These are phyloP conservation scores for Euclidia mi DNA, from an alignment of 2,888 invertebrate genomes.

Conservation along the genomic window DNA sequence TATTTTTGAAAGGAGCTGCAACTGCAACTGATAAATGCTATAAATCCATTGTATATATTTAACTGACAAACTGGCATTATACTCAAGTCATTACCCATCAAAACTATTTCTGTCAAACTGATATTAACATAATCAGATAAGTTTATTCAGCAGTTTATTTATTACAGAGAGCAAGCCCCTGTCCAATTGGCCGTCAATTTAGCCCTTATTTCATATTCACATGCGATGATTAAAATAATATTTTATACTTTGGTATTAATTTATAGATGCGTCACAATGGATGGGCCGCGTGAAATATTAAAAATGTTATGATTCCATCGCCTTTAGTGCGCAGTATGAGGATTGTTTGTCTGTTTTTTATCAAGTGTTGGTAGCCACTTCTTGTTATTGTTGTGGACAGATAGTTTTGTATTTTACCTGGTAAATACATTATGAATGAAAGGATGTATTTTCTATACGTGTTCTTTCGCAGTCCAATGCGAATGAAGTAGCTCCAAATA, in stretches of 20 bases:
- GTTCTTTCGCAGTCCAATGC: no score
- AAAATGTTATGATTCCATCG: conserved; percentile 42
- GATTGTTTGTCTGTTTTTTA: neutral
- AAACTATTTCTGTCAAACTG: neutral
- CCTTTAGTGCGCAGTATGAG: conserved; percentile 24
- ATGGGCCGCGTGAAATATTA: conserved; percentile 18
- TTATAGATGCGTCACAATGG: conserved; percentile 28
- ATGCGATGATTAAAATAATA: conserved; percentile 34
- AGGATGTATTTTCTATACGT: no score
- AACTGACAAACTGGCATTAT: no score
- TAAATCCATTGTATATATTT: no score
- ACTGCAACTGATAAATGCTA: no score
- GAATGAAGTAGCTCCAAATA: no score
- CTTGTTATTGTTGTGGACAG: no score
- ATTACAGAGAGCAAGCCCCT: neutral
- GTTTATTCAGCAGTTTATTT: conserved; percentile 14
- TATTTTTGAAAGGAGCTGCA: no score
- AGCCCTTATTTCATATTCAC: conserved; percentile 19
- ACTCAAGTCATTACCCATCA: no score
- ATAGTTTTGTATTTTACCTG: no score
- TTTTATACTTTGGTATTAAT: conserved; percentile 31
- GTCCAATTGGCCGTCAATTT: conserved; percentile 12
- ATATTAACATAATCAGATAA: neutral
- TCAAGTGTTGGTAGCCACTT: no score
- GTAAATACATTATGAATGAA: no score